Evolutionary conservation across 2,113 vertebrate species (phyloP).

Genomic region (Setophaga petechia): DNA sequence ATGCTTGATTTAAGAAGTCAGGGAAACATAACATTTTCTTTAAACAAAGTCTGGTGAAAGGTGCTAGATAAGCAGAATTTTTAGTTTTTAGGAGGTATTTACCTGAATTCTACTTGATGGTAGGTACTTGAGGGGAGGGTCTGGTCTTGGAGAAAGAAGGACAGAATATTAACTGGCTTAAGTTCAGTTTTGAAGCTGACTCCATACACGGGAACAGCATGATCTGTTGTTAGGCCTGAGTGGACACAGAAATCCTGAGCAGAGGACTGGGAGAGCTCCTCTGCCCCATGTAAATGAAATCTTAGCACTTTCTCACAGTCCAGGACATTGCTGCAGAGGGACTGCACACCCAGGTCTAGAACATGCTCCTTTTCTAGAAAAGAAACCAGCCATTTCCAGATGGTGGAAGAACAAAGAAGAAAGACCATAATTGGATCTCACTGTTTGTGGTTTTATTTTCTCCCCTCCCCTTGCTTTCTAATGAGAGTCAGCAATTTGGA

Average conservation of each 20-base stretch:
- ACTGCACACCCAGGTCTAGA: neutral
- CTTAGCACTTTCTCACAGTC: neutral
- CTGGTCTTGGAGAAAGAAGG: neutral
- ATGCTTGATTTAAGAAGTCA: neutral
- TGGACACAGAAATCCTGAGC: neutral
- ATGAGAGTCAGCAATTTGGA: conserved; percentile 2
- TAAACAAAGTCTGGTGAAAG: neutral
- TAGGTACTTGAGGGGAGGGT: neutral
- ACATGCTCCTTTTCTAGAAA: neutral
- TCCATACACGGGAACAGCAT: neutral
- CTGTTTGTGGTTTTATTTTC: conserved; percentile 42
- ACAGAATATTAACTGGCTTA: neutral
- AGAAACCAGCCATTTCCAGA: neutral
- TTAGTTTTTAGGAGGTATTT: neutral
- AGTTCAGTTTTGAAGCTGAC: neutral
- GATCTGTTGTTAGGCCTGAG: neutral
- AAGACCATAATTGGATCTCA: conserved; percentile 33
- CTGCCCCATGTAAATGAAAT: neutral
- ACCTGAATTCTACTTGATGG: neutral
- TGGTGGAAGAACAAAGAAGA: conserved; percentile 26
- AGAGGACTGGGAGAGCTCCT: neutral
- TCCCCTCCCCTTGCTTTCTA: conserved; percentile 1
- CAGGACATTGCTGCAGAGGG: neutral
- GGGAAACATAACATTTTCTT: neutral
- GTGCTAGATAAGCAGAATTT: neutral